A percentile compares a stretch with the other conserved stretches of the same genome.
phyloP scores from a whole-genome alignment of 2,888 invertebrate genomes.

The Chromoteleia sp. region DNA sequence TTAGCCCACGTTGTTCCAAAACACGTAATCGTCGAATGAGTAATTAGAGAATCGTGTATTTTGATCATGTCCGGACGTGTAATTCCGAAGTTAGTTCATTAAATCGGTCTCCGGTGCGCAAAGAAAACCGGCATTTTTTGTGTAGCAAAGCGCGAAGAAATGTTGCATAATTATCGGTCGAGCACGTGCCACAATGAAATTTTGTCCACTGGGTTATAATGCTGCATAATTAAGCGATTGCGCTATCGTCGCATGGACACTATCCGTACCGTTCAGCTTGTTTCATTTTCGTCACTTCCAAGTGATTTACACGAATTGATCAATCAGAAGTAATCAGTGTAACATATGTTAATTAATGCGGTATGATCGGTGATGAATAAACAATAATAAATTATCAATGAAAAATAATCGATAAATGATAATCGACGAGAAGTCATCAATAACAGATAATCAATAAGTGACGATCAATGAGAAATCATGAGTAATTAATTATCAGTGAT shows the following conservation, averaged over 20 bases:
- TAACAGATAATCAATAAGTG: too few relatives aligned
- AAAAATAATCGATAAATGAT: too few relatives aligned
- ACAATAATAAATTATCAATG: too few relatives aligned
- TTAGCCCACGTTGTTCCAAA: constrained; percentile 31
- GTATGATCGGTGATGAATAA: too few relatives aligned
- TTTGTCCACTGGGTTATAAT: constrained; percentile 14
- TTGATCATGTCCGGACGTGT: constrained; percentile 56
- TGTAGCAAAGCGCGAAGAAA: constrained; percentile 32
- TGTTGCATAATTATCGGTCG: constrained; percentile 48
- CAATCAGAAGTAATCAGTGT: neutral
- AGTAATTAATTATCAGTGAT: too few relatives aligned
- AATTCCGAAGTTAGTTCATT: constrained; percentile 60
- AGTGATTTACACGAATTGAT: neutral
- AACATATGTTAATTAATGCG: neutral
- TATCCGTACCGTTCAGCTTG: neutral
- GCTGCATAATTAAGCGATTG: constrained; percentile 9
- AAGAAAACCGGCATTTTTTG: constrained; percentile 40
- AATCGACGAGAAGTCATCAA: too few relatives aligned
- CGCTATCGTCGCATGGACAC: neutral
- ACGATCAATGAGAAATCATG: too few relatives aligned
- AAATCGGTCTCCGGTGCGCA: constrained; percentile 43
- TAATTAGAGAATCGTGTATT: constrained; percentile 58
- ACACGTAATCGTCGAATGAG: constrained; percentile 54
- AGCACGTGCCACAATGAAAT: constrained; percentile 32
- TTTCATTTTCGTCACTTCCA: neutral